phyloP scores from a whole-genome alignment of 1,140 invertebrate species.

The Drosophila varians region DNA sequence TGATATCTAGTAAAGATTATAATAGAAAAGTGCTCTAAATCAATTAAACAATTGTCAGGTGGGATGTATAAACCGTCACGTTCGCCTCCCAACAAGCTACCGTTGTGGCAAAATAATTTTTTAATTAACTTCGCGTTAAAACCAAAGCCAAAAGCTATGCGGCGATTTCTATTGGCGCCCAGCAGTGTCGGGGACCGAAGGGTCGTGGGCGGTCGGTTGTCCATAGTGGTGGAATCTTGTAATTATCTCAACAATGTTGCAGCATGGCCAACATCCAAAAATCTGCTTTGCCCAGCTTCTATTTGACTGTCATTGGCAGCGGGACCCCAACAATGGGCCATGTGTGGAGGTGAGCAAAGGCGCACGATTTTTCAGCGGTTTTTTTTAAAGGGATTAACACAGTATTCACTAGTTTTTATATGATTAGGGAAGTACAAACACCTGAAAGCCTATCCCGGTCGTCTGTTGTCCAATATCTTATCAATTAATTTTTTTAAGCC shows the following conservation, averaged over 20 bases:
- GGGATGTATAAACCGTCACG: background rate
- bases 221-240: slow-evolving; percentile 37
- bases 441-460: no score
- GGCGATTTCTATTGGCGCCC: slow-evolving; percentile 6
- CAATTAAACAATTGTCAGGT: no score
- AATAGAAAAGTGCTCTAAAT: no score
- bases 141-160: background rate
- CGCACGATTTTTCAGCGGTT: no score
- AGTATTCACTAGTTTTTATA: background rate
- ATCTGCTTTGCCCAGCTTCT: background rate
- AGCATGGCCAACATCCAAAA: slow-evolving; percentile 10
- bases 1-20: no score
- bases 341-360: background rate
- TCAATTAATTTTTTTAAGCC: background rate
- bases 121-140: slow-evolving; percentile 41
- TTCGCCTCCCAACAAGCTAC: background rate
- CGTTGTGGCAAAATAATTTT: slow-evolving; percentile 42
- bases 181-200: background rate
- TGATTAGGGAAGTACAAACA: no score
- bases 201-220: background rate
- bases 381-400: background rate
- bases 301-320: slow-evolving; percentile 14
- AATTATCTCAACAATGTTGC: slow-evolving; percentile 52
- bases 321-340: slow-evolving; percentile 26
- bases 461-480: no score